Evolutionary conservation across 2,888 invertebrate species (phyloP).

Genomic region (Pimpla rufipes): DNA sequence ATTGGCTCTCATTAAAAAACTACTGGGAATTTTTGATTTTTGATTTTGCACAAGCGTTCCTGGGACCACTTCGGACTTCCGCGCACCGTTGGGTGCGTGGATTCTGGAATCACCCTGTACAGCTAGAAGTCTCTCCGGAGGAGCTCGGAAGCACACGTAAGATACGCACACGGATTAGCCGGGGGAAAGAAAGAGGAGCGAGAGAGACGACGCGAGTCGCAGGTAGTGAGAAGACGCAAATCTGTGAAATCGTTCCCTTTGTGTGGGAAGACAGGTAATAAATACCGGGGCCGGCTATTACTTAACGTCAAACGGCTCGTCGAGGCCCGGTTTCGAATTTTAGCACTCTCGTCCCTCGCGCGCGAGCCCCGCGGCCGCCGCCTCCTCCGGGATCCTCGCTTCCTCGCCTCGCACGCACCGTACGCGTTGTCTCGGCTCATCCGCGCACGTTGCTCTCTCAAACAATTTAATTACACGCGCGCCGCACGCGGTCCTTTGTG

Average conservation of each 20-base stretch:
- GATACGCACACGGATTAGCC: not conserved
- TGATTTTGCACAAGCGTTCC: too few relatives aligned
- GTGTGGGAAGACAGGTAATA: conserved; percentile 72
- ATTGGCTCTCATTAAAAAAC: too few relatives aligned
- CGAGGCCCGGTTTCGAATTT: conserved; percentile 60
- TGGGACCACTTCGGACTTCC: too few relatives aligned
- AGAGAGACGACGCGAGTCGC: conserved; percentile 19
- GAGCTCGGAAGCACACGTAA: not conserved
- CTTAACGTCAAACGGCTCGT: conserved; percentile 61
- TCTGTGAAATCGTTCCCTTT: conserved; percentile 72
- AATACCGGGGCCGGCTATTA: conserved; percentile 68
- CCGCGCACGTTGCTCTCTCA: conserved; percentile 32
- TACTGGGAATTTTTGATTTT: too few relatives aligned
- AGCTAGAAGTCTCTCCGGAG: conserved; percentile 19
- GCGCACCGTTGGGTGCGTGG: too few relatives aligned
- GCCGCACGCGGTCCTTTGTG: conserved; percentile 45
- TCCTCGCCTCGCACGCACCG: conserved; percentile 24
- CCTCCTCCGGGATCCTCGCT: conserved; percentile 54
- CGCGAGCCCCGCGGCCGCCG: conserved; percentile 53
- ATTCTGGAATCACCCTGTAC: too few relatives aligned
- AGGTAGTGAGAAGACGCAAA: conserved; percentile 67
- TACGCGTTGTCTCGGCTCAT: not conserved
- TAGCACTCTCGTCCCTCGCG: conserved; percentile 54
- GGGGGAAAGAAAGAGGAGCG: not conserved
- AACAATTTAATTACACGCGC: conserved; percentile 62